Base-by-base conservation (phyloP, 2,797 vertebrate species). In the Microcaecilia unicolor region DNA sequence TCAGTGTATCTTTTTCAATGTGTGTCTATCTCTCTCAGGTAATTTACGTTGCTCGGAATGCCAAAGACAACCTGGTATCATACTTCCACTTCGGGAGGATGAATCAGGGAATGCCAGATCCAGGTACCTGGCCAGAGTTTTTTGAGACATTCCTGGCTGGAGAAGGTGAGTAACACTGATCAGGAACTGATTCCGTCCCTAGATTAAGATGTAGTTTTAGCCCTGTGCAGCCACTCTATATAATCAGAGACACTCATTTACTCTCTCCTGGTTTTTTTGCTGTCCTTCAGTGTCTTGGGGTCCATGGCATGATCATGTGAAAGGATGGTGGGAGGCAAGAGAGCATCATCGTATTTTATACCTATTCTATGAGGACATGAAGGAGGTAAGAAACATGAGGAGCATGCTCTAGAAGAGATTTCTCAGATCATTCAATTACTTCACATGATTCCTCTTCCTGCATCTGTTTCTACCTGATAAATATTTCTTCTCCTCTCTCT, bases 51-150 rank as follows among this genome's bases (percentile, higher is more conserved):
- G 84, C 89, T 41, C 74, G 85, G 35, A 93, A 93, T 9, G 84
- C 85, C 18, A 93, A 91, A 52, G 91, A 92, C 70, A 86, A 80
- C 46, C 25, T 87, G 61, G 89, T 92, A 40, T 92, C 89, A 59
- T 93, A 91, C 64, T 92, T 65, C 61, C 52, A 88, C 55, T 92
- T 93, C 56, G 83, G 89, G 17, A 65, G 54, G 9, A 92, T 93
- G 87, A 91, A 84, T 34, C 41, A 44, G 26, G 74, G 56, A 6
- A 81, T 88, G 20, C 89, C 90, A 2, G 79, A 91, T 7, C 87
- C 89, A 0, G 89, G 89, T 1, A 70, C 81, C 5, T 91, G 88
- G 86, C 72, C 72, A 0, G 70, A 74, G 14, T 92, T 86, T 58
- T n/a, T n/a, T n/a, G n/a, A n/a, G n/a, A n/a, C n/a, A n/a, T n/a